Percentiles rank a stretch among this genome's conserved stretches.
Evolutionary conservation across 2,113 vertebrate genomes (phyloP).

Genomic region (Nansenia antarctica): DNA sequence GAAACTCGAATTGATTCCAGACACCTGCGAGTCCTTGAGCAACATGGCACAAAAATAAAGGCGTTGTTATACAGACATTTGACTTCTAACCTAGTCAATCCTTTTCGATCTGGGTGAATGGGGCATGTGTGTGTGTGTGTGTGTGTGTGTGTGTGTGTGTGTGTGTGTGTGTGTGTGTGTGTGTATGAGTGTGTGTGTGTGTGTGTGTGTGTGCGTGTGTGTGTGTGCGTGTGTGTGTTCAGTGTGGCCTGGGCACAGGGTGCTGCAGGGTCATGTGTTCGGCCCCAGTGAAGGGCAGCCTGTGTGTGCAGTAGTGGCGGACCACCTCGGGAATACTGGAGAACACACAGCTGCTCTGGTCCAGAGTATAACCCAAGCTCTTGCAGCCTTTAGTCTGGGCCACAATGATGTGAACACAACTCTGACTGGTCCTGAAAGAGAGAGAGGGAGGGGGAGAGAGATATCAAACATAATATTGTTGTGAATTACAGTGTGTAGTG

Average conservation of each 20-base stretch:
- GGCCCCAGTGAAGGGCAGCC: constrained; percentile 92
- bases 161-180: constrained; percentile 24
- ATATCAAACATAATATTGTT: neutral
- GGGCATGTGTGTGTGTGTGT: constrained; percentile 20
- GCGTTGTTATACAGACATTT: too few relatives aligned
- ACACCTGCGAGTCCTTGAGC: too few relatives aligned
- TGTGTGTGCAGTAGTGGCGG: constrained; percentile 86
- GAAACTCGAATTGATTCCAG: neutral
- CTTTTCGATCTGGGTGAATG: too few relatives aligned
- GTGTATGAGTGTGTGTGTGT: neutral
- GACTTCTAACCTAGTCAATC: too few relatives aligned
- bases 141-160: constrained; percentile 21
- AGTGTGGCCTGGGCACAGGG: constrained; percentile 76
- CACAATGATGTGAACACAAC: constrained; percentile 96
- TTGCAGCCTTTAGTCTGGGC: constrained; percentile 91
- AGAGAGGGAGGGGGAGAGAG: constrained; percentile 8
- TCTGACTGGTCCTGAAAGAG: constrained; percentile 87
- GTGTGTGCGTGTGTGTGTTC: constrained; percentile 18
- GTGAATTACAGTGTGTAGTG: neutral
- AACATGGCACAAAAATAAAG: too few relatives aligned
- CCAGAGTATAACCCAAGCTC: constrained; percentile 84
- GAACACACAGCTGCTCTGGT: constrained; percentile 89
- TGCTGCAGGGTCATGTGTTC: constrained; percentile 94
- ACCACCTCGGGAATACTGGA: constrained; percentile 89
- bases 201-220: neutral